Conservation (phyloP, 2,797 vertebrate species). For the Scolopax bukidnonensis region DNA sequence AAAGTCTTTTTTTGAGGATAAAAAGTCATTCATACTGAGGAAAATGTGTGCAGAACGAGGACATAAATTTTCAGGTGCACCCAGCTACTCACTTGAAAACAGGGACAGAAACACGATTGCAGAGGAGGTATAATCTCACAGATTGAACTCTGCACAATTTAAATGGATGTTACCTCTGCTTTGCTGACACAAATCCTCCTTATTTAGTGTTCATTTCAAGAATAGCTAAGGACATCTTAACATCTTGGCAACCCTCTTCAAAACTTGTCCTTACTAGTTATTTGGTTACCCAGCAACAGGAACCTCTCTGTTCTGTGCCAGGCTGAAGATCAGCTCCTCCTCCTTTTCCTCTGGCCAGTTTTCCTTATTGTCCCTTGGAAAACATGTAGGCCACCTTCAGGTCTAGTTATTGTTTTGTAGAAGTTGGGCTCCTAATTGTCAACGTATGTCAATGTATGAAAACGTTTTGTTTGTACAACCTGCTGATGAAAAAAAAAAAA, state of each 20-base stretch:
- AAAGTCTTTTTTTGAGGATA: background rate
- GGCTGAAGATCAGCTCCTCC: background rate
- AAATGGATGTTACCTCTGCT: background rate
- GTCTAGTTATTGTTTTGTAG: rapidly evolving
- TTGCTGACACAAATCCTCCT: background rate
- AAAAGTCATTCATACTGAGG: background rate
- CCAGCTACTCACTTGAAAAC: background rate
- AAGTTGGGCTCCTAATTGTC: background rate
- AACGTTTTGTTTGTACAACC: background rate
- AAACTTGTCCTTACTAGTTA: background rate
- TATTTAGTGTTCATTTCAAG: background rate
- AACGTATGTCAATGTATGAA: background rate
- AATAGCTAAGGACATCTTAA: background rate
- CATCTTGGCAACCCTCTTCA: background rate
- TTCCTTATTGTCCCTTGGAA: background rate
- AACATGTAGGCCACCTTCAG: background rate
- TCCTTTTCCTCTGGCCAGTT: background rate
- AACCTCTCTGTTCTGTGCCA: background rate
- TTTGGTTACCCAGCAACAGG: background rate
- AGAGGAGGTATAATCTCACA: too few relatives aligned
- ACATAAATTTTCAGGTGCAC: background rate
- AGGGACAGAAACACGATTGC: rapidly evolving
- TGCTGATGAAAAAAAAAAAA: background rate
- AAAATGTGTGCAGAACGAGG: background rate
- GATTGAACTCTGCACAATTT: background rate